Conservation (phyloP, 2,113 vertebrate genomes). For the Genyomyrus donnyi region DNA sequence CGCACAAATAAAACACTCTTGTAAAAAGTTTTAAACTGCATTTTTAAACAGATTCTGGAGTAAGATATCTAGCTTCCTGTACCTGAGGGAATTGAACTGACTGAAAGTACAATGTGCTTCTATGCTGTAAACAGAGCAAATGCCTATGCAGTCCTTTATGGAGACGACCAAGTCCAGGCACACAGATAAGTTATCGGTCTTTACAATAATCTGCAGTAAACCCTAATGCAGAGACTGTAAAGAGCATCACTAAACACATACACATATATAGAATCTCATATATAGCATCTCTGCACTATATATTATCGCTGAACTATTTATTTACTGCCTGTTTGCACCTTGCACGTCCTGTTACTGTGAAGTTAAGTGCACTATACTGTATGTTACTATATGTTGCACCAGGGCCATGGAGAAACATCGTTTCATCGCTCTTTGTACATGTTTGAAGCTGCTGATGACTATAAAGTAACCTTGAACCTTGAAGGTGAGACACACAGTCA, state of each 20-base stretch:
- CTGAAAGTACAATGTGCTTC: not conserved
- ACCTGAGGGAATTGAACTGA: not conserved
- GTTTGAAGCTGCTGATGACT: no score
- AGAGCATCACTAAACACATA: not conserved
- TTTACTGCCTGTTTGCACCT: no score
- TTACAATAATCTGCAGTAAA: not conserved
- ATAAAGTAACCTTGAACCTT: not conserved
- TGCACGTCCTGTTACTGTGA: no score
- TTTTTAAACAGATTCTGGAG: not conserved
- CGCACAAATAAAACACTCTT: not conserved
- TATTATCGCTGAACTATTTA: no score
- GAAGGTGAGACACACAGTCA: not conserved
- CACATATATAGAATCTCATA: not conserved
- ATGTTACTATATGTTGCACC: no score
- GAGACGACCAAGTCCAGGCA: not conserved
- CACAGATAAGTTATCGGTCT: not conserved
- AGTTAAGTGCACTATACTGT: no score
- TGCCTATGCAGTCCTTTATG: not conserved
- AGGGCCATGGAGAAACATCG: no score
- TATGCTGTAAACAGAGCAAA: not conserved
- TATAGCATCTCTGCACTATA: no score
- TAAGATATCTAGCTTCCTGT: not conserved
- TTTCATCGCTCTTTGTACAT: no score
- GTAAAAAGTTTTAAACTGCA: not conserved
- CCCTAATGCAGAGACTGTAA: not conserved